Percentiles rank a stretch among this genome's conserved stretches.
phyloP scores from a whole-genome alignment of 2,888 invertebrate species.

The Pharmacophagus antenor region DNA sequence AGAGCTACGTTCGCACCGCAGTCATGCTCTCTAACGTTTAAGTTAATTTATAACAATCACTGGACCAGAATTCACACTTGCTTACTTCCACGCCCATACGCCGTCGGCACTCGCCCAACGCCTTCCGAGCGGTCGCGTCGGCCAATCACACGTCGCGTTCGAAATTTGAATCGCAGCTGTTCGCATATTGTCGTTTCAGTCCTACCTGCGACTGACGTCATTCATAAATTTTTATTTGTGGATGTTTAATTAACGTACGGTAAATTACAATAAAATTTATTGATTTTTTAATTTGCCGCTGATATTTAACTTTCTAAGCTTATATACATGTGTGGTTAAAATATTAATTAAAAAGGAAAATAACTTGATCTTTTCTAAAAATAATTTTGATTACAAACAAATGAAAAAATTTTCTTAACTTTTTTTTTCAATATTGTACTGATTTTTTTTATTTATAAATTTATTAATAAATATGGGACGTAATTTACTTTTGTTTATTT shows the following conservation, averaged over 20 bases:
- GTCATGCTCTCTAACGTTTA: constrained; percentile 54
- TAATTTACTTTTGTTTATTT: no score
- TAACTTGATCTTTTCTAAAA: no score
- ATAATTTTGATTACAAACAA: no score
- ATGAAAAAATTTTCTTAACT: no score
- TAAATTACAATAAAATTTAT: no score
- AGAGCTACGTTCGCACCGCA: constrained; percentile 47
- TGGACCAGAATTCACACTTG: constrained; percentile 60
- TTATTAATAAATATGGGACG: no score
- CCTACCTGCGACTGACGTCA: constrained; percentile 41
- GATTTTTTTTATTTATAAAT: no score
- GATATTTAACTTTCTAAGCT: no score
- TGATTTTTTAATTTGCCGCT: no score
- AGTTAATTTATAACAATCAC: constrained; percentile 63
- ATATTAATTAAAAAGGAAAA: no score
- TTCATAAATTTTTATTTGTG: background rate
- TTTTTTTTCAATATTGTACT: no score
- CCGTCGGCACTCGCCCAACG: constrained; percentile 62
- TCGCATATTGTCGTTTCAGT: constrained; percentile 62
- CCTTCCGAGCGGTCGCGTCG: constrained; percentile 59
- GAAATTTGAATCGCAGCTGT: constrained; percentile 60
- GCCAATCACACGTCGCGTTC: constrained; percentile 70
- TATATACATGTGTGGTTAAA: no score
- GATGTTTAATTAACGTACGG: background rate
- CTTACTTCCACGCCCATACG: constrained; percentile 66